Percentiles rank a stretch among this genome's conserved stretches.
Evolutionary conservation across 2,888 invertebrate genomes (phyloP).

Genomic region (Augiades crinisus): DNA sequence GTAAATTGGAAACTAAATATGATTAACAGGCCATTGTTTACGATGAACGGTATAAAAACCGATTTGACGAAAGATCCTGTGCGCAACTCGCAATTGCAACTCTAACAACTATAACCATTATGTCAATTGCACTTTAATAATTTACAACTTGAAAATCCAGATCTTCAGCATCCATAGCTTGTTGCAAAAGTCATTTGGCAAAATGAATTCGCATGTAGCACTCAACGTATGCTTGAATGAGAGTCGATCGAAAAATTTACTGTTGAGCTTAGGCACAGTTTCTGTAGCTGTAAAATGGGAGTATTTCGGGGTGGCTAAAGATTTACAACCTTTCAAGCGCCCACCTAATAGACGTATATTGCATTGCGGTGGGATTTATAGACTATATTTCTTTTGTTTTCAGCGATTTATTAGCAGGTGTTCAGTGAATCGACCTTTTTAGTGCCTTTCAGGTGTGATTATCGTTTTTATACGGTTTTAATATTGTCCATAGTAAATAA

Average conservation of each 20-base stretch:
- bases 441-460: constrained; percentile 47
- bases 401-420: constrained; percentile 60
- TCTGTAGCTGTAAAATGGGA: constrained; percentile 57
- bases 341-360: constrained; percentile 77
- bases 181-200: constrained; percentile 17
- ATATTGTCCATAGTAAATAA: background rate
- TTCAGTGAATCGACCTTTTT: constrained; percentile 46
- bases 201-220: constrained; percentile 28
- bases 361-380: constrained; percentile 72
- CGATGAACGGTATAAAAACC: too few species aligned
- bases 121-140: constrained; percentile 29
- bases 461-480: constrained; percentile 36
- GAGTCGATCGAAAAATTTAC: constrained; percentile 30
- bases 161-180: constrained; percentile 31
- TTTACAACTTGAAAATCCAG: constrained; percentile 30
- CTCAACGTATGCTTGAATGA: constrained; percentile 34
- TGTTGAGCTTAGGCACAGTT: constrained; percentile 27
- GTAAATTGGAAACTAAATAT: too few species aligned
- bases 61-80: too few species aligned
- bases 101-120: too few species aligned
- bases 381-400: constrained; percentile 73
- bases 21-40: too few species aligned
- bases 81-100: too few species aligned
- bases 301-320: constrained; percentile 61
- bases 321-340: constrained; percentile 71